Evolutionary conservation across 2,113 vertebrate species (phyloP), one percentile per base, ranked within the genome.

Genomic region (Cynopterus brachyotis): DNA sequence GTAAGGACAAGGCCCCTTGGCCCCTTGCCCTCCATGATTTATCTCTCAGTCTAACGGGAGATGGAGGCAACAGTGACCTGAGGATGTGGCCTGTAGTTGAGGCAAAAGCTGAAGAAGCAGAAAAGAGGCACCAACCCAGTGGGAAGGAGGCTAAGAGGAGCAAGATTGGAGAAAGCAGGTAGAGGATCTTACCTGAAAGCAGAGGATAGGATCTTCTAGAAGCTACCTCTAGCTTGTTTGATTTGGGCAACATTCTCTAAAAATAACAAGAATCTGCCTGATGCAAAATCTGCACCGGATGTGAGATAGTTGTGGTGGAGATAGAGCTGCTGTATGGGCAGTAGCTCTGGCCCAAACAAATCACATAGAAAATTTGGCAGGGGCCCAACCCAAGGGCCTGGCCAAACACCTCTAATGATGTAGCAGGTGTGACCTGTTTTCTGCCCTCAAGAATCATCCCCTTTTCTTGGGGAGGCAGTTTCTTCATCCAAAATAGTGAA

Each of bases 341-440:
- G 55, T 24, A 60, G 16, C 60, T 95, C 70, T 7, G 42, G 12
- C 30, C 4, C 35, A 0, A 10, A 67, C 47, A 95, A 91, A 64
- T 87, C 67, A 92, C 42, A 69, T 37, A 93, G 30, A 72, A 94
- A 84, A 94, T 95, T 42, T 96, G 94, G 72, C 6, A 89, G 70
- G 84, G 40, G 1, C 96, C 91, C 93, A 83, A 76, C 59, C 67
- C n/a, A 67, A 95, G 78, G 0, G 3, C 62, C 40, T 86, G 57
- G 70, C 87, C 16, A 62, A 89, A 28, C 80, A 67, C 12, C 0
- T 45, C 32, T 1, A 0, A 30, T 84, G 85, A 10, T 24, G 7
- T 3, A 59, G 35, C 6, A 0, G 5, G 17, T 37, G 20, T 53
- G 57, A 53, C 20, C 32, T 35, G 5, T 32, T 67, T 53, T 50